phyloP scores from a whole-genome alignment of 64 coral and sea anemone genomes.

The Orbicella faveolata region DNA sequence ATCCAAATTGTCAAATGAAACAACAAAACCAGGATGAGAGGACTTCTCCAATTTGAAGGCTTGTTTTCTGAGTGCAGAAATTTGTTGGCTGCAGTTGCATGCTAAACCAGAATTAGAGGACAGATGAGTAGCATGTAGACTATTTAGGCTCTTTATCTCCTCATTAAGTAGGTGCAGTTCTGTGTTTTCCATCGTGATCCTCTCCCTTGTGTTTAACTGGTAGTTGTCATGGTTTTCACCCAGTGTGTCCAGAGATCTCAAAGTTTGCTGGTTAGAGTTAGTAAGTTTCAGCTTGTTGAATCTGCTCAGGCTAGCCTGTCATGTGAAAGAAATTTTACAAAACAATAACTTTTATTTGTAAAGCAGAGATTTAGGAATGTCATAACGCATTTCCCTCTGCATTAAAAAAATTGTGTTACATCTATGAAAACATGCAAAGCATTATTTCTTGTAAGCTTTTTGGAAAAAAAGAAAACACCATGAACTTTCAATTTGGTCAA shows the following conservation, averaged over 20 bases:
- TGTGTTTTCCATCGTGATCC: background rate
- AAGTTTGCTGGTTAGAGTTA: constrained; percentile 30
- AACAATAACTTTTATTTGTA: too few species aligned
- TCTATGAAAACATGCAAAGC: too few species aligned
- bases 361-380: too few species aligned
- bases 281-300: constrained; percentile 51
- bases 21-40: too few species aligned
- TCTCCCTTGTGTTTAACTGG: background rate
- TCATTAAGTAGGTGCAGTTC: background rate
- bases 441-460: too few species aligned
- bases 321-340: too few species aligned
- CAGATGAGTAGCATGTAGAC: background rate
- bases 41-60: background rate
- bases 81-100: background rate
- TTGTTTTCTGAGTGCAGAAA: background rate
- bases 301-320: constrained; percentile 29
- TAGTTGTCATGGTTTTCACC: constrained; percentile 35
- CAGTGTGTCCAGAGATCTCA: constrained; percentile 15
- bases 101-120: background rate
- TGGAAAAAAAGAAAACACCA: too few species aligned
- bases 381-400: too few species aligned
- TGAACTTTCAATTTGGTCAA: too few species aligned
- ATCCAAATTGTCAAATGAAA: too few species aligned
- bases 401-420: too few species aligned
- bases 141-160: background rate